Percentiles rank a stretch among this genome's conserved stretches.
phyloP scores from a whole-genome alignment of 1,140 invertebrate species.

The Chelonus insularis region DNA sequence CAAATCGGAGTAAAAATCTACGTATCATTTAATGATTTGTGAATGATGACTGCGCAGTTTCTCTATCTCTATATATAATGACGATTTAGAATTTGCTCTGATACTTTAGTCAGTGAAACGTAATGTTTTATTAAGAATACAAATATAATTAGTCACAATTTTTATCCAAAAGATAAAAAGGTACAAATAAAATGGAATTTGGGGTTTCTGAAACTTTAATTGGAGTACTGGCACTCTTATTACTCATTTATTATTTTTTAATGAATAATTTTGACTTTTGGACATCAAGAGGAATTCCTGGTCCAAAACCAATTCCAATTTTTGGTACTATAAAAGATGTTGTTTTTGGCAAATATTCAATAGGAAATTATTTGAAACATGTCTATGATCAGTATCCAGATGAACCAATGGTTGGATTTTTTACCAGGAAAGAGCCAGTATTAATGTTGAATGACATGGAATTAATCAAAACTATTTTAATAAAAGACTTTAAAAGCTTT shows the following conservation, averaged over 20 bases:
- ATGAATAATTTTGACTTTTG: constrained; percentile 15
- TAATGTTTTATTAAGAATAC: too few relatives aligned
- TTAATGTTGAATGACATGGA: constrained; percentile 55
- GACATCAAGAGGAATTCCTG: constrained; percentile 10
- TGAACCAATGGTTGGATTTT: constrained; percentile 22
- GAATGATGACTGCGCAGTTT: too few relatives aligned
- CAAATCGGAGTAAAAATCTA: too few relatives aligned
- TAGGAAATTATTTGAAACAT: constrained; percentile 5
- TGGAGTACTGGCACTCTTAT: background rate
- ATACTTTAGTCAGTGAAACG: too few relatives aligned
- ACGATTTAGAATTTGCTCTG: too few relatives aligned
- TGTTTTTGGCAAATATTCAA: background rate
- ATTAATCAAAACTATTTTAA: constrained; percentile 55
- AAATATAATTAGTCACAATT: too few relatives aligned
- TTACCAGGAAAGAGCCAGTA: constrained; percentile 39
- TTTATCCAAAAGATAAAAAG: too few relatives aligned
- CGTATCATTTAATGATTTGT: too few relatives aligned
- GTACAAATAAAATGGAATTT: too few relatives aligned
- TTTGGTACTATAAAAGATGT: constrained; percentile 21
- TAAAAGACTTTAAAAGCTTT: constrained; percentile 60
- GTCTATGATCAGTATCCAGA: constrained; percentile 8
- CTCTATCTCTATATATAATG: too few relatives aligned
- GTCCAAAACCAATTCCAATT: constrained; percentile 19
- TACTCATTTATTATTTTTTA: constrained; percentile 21
- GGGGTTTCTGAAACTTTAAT: background rate